Conservation (phyloP, 92 coral and sea anemone genomes). For the Actinernus sp. region DNA sequence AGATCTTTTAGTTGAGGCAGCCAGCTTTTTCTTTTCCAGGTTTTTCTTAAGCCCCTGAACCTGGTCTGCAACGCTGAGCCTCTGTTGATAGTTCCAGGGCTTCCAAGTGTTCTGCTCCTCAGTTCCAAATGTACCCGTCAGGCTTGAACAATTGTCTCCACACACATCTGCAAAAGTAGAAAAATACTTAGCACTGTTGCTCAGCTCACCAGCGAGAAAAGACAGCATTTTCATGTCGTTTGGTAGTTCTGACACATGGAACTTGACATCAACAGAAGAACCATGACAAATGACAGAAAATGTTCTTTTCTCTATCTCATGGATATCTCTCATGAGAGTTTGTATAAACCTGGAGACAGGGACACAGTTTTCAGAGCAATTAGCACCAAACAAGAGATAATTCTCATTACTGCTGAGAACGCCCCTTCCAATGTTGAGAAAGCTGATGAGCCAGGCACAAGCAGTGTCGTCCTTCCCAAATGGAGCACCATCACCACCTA, state of each 20-base stretch:
- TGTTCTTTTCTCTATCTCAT: constrained; percentile 20
- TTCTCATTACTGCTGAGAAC: constrained; percentile 63
- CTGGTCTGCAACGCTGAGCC: constrained; percentile 24
- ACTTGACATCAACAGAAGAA: constrained; percentile 24
- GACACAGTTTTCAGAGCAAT: constrained; percentile 58
- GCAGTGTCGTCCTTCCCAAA: constrained; percentile 61
- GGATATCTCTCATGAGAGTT: constrained; percentile 32
- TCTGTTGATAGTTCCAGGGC: constrained; percentile 48
- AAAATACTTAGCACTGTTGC: constrained; percentile 59
- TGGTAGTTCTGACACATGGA: constrained; percentile 50
- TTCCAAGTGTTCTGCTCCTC: constrained; percentile 28
- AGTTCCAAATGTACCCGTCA: constrained; percentile 47
- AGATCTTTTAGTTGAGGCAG: constrained; percentile 18
- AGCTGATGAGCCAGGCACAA: constrained; percentile 57
- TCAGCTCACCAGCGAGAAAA: constrained; percentile 34
- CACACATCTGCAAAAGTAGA: constrained; percentile 80
- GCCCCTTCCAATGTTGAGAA: constrained; percentile 49
- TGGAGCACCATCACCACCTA: constrained; percentile 73
- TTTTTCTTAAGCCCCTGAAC: constrained; percentile 12
- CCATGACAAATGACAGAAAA: constrained; percentile 17
- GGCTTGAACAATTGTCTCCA: constrained; percentile 8
- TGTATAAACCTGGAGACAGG: constrained; percentile 43
- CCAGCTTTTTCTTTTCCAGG: constrained; percentile 2
- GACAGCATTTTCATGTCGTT: constrained; percentile 65
- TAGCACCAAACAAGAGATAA: constrained; percentile 48